Conservation (phyloP, 1,140 invertebrate genomes). For the Meteorus sp. region DNA sequence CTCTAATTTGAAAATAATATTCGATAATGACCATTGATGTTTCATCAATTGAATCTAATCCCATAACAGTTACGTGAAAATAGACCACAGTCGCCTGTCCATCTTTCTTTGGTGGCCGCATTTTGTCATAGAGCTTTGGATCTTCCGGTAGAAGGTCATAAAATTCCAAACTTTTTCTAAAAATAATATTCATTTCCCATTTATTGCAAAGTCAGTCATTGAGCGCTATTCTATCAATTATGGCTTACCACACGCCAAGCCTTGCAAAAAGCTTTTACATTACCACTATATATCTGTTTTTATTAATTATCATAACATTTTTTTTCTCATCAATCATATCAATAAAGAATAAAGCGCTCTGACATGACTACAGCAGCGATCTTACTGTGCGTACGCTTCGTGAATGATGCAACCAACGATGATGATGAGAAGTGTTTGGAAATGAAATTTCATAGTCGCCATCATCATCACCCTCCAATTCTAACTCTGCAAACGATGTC, state of each 20-base stretch:
- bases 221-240: no score
- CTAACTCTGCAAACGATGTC: conserved; percentile 29
- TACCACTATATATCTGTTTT: background rate
- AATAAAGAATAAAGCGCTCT: conserved; percentile 1
- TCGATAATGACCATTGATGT: conserved; percentile 77
- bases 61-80: conserved; percentile 92
- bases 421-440: conserved; percentile 40
- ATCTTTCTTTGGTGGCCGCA: conserved; percentile 85
- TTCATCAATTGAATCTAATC: conserved; percentile 89
- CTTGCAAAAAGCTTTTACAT: background rate
- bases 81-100: conserved; percentile 83
- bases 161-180: conserved; percentile 74
- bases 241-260: background rate
- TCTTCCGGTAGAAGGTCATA: conserved; percentile 84
- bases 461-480: conserved; percentile 38
- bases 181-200: no score
- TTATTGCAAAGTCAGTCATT: no score
- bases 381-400: conserved; percentile 43
- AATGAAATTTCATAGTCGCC: conserved; percentile 38
- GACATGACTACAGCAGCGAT: conserved; percentile 16
- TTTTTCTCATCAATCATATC: no score
- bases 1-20: conserved; percentile 10
- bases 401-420: conserved; percentile 29
- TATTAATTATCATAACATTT: background rate
- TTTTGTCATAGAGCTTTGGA: conserved; percentile 85